Conservation (phyloP, 2,113 vertebrate species). For the Rissa tridactyla region DNA sequence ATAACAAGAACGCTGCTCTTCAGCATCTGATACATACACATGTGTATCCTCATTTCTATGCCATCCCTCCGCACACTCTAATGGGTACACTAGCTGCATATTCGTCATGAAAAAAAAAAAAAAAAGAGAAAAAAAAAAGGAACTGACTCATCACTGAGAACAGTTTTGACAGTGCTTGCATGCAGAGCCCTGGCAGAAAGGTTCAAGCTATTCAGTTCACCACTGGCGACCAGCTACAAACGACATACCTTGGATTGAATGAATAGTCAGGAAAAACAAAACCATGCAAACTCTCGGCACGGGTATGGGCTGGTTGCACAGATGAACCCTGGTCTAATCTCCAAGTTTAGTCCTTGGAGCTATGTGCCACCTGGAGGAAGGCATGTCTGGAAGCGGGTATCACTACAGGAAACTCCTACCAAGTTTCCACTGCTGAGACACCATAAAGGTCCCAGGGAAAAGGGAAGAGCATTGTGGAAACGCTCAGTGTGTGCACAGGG, state of each 20-base stretch:
- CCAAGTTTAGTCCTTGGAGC: background rate
- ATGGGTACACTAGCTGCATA: conserved; percentile 31
- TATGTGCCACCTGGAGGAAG: background rate
- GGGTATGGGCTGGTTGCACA: background rate
- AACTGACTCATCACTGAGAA: conserved; percentile 51
- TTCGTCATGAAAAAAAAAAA: conserved; percentile 26
- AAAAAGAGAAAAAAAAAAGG: background rate
- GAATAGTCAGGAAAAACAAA: background rate
- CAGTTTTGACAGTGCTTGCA: conserved; percentile 45
- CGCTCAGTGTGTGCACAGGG: fast-evolving
- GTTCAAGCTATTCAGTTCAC: background rate
- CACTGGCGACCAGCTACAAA: background rate
- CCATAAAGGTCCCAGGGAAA: background rate
- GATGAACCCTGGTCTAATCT: background rate
- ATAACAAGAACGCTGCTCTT: conserved; percentile 32
- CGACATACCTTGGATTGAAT: background rate
- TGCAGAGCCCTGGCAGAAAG: conserved; percentile 6
- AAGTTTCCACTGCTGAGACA: background rate
- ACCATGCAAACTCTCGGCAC: background rate
- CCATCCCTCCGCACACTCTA: conserved; percentile 18
- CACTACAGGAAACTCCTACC: background rate
- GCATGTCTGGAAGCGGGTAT: background rate
- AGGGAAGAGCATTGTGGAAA: background rate
- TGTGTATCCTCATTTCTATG: conserved; percentile 58
- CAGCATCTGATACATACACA: conserved; percentile 56